Conservation (phyloP, 2,888 invertebrate genomes). For the Lydus trimaculatus region DNA sequence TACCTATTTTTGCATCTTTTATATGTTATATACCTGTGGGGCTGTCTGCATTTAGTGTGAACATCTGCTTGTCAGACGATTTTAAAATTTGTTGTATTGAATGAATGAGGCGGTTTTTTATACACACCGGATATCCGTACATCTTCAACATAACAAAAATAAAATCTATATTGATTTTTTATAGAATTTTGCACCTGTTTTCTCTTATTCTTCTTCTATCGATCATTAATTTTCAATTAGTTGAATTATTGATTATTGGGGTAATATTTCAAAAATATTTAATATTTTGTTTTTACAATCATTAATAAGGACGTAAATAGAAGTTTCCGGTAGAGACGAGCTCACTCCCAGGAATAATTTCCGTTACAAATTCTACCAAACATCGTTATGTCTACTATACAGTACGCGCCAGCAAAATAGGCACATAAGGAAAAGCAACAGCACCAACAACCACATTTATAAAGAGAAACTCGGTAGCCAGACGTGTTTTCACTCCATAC, state of each 20-base stretch:
- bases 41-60: neutral
- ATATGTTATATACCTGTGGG: neutral
- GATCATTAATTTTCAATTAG: too few relatives aligned
- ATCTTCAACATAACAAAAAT: neutral
- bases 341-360: conserved; percentile 39
- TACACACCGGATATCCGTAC: neutral
- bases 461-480: too few relatives aligned
- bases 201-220: neutral
- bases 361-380: conserved; percentile 34
- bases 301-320: conserved; percentile 47
- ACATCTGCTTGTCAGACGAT: conserved; percentile 4
- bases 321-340: conserved; percentile 45
- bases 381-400: conserved; percentile 12
- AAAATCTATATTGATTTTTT: neutral
- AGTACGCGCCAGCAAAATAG: too few relatives aligned
- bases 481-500: too few relatives aligned
- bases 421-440: too few relatives aligned
- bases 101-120: neutral
- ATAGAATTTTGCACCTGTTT: neutral
- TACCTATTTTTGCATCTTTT: neutral
- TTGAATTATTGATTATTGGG: neutral
- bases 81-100: neutral
- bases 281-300: conserved; percentile 45
- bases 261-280: conserved; percentile 4
- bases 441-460: too few relatives aligned